Evolutionary conservation across 2,113 vertebrate species (phyloP), one percentile per base, ranked within the genome.

Genomic region (Calyptommatus sinebrachiatus): DNA sequence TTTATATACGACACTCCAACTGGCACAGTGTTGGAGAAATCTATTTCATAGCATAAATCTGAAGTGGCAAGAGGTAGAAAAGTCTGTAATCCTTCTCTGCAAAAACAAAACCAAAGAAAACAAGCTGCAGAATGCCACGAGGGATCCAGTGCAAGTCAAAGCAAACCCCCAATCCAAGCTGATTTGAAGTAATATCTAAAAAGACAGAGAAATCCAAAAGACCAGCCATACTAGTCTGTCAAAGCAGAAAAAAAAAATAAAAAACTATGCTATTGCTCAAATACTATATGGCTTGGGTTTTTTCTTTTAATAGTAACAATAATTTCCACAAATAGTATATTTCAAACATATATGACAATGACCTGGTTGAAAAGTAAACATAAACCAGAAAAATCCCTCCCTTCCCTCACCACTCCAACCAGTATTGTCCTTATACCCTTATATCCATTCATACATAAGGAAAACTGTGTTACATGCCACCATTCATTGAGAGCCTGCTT

Each of bases 21-120:
- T 57, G 46, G 31, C 61, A 5, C 46, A 66, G 18, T 57, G 14
- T 69, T 87, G 86, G 78, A 66, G 79, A 79, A 69, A 76, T 84
- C 28, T 77, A 16, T 11, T 0, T 41, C 8, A 0, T 2, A 68
- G 45, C 60, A 71, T 0, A 61, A 84, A 80, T 53, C 67, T 29
- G 45, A 75, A 45, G 14, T 5, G 76, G 18, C 0, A 62, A 71
- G 66, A 63, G 65, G 35, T 57, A 24, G 71, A 46, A 66, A 5
- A 1, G 8, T 0, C 45, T 85, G 78, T 77, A 0, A 0, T 14
- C 81, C 77, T 48, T 21, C 3, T 45, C 69, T 62, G 28, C 66
- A 72, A 78, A 73, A 41, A 41, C 35, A 41, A 50, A 50, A 57
- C 14, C 26, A 60, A 50, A 71, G 16, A 57, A 68, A 24, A 3